Conservation (phyloP, 2,113 vertebrate species). For the Calidris pygmaea region DNA sequence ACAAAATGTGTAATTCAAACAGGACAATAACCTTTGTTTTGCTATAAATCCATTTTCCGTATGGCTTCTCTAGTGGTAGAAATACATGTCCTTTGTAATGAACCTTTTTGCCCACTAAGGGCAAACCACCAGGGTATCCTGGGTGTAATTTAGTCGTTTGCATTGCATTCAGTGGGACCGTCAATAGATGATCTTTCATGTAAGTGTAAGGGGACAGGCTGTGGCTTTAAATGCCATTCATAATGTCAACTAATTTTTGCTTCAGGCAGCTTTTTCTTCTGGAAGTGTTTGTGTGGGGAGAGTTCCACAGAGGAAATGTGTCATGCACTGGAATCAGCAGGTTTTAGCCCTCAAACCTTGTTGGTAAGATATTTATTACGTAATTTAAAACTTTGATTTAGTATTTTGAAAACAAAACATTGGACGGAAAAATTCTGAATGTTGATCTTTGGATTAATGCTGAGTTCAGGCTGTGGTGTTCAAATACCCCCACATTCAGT, state of each 20-base stretch:
- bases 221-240: not conserved
- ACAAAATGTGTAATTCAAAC: not conserved
- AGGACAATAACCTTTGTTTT: not conserved
- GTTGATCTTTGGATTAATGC: not conserved
- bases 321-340: slow-evolving; percentile 81
- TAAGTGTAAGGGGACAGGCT: not conserved
- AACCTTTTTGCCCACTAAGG: not conserved
- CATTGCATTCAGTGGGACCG: not conserved
- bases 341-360: slow-evolving; percentile 88
- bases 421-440: not conserved
- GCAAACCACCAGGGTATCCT: not conserved
- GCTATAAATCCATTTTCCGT: not conserved
- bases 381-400: not conserved
- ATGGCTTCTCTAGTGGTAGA: not conserved
- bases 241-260: not conserved
- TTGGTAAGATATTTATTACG: slow-evolving; percentile 79
- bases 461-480: not conserved
- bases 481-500: not conserved
- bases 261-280: slow-evolving; percentile 93
- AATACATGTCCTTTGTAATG: not conserved
- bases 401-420: not conserved
- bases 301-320: slow-evolving; percentile 84
- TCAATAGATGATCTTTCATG: rapidly evolving
- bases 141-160: not conserved
- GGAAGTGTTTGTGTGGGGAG: slow-evolving; percentile 89